A percentile compares a stretch with the other conserved stretches of the same genome.
Evolutionary conservation across 2,888 invertebrate species (phyloP).

Genomic region (Eremobia ochroleuca): DNA sequence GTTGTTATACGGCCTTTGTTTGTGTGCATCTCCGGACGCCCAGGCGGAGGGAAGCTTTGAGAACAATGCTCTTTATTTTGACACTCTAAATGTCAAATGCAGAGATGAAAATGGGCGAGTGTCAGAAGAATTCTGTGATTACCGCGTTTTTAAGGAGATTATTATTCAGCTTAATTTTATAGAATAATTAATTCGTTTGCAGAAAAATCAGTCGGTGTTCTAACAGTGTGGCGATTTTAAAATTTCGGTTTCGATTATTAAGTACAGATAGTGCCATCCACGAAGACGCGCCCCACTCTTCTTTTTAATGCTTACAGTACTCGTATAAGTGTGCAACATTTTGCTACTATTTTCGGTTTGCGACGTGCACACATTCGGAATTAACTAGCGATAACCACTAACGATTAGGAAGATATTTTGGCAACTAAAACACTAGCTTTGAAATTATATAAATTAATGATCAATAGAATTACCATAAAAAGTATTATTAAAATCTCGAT

Average conservation of each 20-base stretch:
- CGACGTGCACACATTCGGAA: too few relatives aligned
- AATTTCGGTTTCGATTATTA: background rate
- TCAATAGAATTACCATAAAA: too few relatives aligned
- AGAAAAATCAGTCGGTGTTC: background rate
- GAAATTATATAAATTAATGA: too few relatives aligned
- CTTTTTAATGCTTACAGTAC: too few relatives aligned
- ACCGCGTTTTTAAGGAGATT: conserved; percentile 24
- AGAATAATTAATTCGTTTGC: background rate
- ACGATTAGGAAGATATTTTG: too few relatives aligned
- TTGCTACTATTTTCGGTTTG: too few relatives aligned
- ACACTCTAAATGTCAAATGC: conserved; percentile 60
- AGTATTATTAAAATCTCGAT: too few relatives aligned
- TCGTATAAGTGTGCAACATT: too few relatives aligned
- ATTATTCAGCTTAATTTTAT: background rate
- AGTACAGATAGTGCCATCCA: too few relatives aligned
- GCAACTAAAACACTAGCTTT: too few relatives aligned
- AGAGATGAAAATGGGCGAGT: conserved; percentile 20
- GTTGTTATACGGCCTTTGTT: conserved; percentile 54
- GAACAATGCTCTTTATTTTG: conserved; percentile 60
- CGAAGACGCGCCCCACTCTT: too few relatives aligned
- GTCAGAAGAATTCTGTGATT: conserved; percentile 2
- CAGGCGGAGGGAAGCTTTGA: conserved; percentile 6
- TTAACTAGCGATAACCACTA: too few relatives aligned
- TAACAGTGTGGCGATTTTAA: background rate
- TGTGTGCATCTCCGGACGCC: conserved; percentile 36